These are phyloP conservation scores for Thalpophila matura DNA, from an alignment of 2,888 invertebrate species.

Conservation along the genomic window DNA sequence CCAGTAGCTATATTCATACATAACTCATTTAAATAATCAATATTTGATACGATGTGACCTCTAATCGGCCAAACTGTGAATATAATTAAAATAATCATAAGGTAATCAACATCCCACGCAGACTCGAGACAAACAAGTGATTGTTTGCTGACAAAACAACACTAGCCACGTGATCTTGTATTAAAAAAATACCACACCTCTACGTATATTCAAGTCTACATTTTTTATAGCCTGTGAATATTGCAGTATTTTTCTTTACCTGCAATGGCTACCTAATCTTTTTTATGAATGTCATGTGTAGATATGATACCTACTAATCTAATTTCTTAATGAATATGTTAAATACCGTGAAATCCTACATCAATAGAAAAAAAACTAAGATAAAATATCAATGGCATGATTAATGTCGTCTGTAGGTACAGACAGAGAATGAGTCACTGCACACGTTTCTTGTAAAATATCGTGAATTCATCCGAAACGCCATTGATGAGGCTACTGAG, in stretches of 20 bases:
- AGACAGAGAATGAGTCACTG: conserved; percentile 65
- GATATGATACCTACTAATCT: not conserved
- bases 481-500: conserved; percentile 60
- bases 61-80: not conserved
- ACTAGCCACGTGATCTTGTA: not conserved
- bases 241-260: not conserved
- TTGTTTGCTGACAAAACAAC: conserved; percentile 23
- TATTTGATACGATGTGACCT: conserved; percentile 13
- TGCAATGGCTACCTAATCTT: not conserved
- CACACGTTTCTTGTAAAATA: conserved; percentile 67
- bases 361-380: conserved; percentile 23
- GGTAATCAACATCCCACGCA: conserved; percentile 26
- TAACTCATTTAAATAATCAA: not conserved
- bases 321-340: not conserved
- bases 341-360: conserved; percentile 11
- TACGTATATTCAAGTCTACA: conserved; percentile 15
- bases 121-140: conserved; percentile 10
- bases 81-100: conserved; percentile 5
- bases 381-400: conserved; percentile 55
- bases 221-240: too few relatives aligned
- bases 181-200: conserved; percentile 3
- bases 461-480: conserved; percentile 67
- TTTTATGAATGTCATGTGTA: not conserved
- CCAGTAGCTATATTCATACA: too few relatives aligned
- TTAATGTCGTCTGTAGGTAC: conserved; percentile 58